Conservation (phyloP, 2,888 invertebrate genomes). For the Microctonus brassicae region DNA sequence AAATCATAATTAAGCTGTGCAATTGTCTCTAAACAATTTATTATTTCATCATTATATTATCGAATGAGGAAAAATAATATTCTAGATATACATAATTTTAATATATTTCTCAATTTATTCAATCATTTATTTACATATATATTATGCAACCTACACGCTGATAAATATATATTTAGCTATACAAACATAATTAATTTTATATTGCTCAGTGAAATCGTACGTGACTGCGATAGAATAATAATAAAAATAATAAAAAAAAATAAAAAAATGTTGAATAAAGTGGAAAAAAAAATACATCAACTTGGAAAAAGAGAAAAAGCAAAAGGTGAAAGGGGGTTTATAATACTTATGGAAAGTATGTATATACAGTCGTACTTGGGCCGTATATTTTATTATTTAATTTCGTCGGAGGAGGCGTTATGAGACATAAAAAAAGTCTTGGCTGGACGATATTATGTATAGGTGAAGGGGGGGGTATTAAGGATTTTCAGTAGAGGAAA, state of each 20-base stretch:
- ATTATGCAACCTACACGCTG: too few species aligned
- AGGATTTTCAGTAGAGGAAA: conserved; percentile 31
- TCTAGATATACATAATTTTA: not conserved
- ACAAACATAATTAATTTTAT: not conserved
- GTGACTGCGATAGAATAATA: too few species aligned
- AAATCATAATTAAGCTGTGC: too few species aligned
- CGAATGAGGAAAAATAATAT: not conserved
- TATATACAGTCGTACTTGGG: conserved; percentile 28
- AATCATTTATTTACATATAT: too few species aligned
- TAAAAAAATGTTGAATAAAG: not conserved
- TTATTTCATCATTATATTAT: not conserved
- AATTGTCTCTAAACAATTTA: too few species aligned
- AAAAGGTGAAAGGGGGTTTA: not conserved
- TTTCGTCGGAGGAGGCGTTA: conserved; percentile 63
- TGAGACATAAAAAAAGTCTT: conserved; percentile 66
- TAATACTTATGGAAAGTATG: conserved; percentile 30
- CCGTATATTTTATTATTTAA: conserved; percentile 69
- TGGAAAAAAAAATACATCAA: too few species aligned
- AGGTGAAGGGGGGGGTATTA: conserved; percentile 4
- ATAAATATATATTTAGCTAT: not conserved
- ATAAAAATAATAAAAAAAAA: too few species aligned
- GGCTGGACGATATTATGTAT: conserved; percentile 62
- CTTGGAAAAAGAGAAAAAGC: not conserved
- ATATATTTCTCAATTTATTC: not conserved
- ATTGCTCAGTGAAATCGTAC: not conserved